Conservation (phyloP, 2,797 vertebrate genomes). For the Helicolenus hilgendorfi region DNA sequence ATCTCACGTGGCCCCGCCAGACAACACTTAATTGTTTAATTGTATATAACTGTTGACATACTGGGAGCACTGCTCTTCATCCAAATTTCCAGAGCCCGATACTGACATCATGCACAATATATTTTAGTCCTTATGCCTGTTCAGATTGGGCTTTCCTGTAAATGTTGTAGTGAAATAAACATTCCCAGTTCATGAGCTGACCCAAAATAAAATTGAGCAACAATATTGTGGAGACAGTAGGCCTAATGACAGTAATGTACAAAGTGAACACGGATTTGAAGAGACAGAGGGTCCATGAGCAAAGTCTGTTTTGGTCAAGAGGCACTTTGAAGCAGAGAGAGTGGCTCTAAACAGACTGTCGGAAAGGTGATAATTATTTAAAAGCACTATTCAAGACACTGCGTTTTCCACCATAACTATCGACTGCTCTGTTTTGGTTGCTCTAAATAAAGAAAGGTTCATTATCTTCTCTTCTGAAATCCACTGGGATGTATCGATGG, state of each 20-base stretch:
- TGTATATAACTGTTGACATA: background rate
- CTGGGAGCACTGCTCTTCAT: background rate
- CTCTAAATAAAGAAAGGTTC: slow-evolving; percentile 85
- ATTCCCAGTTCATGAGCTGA: background rate
- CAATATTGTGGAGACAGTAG: background rate
- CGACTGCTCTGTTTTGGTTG: slow-evolving; percentile 76
- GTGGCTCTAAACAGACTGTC: slow-evolving; percentile 20
- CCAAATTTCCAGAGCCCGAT: background rate
- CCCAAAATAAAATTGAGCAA: background rate
- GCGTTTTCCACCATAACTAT: slow-evolving; percentile 66
- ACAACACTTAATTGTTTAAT: too few species aligned
- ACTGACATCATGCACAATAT: background rate
- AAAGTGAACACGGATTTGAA: background rate
- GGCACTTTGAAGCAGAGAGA: slow-evolving; percentile 23
- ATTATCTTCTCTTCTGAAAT: slow-evolving; percentile 77
- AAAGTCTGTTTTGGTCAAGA: slow-evolving; percentile 47
- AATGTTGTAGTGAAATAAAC: background rate
- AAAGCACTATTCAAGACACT: slow-evolving; percentile 63
- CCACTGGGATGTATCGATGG: slow-evolving; percentile 75
- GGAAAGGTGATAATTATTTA: slow-evolving; percentile 69
- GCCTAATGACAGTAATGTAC: background rate
- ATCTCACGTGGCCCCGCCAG: background rate
- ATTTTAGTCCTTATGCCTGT: background rate
- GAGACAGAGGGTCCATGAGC: background rate
- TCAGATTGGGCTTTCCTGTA: background rate